These are phyloP conservation scores for Rotaria socialis DNA, from an alignment of 2,888 invertebrate genomes.

Conservation along the genomic window DNA sequence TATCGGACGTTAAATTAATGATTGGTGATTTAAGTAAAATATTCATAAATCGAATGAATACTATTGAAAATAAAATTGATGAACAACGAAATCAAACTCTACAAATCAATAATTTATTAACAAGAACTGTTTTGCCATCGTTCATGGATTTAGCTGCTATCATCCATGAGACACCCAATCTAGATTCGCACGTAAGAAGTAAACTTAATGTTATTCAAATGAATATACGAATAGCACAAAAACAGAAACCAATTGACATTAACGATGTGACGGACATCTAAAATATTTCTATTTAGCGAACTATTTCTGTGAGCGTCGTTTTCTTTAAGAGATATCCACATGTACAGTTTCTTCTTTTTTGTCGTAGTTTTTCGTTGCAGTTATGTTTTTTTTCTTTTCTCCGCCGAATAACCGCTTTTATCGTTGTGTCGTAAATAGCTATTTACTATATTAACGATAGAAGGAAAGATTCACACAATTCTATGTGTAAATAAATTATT, in stretches of 20 bases:
- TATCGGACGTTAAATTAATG: neutral
- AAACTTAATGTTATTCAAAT: neutral
- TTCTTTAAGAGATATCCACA: neutral
- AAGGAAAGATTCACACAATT: neutral
- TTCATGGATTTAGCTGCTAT: neutral
- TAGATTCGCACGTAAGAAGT: neutral
- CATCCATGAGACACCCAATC: neutral
- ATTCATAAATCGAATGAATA: neutral
- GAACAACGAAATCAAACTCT: neutral
- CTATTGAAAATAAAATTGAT: neutral
- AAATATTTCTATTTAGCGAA: neutral
- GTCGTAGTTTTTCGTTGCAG: too few relatives aligned
- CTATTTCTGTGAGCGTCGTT: neutral
- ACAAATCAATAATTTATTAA: neutral
- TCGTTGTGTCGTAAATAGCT: neutral
- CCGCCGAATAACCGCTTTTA: too few relatives aligned
- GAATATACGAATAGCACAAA: neutral
- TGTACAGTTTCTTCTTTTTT: neutral
- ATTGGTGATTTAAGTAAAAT: neutral
- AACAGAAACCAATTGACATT: neutral
- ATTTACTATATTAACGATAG: neutral
- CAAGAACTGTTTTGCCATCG: neutral
- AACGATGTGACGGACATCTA: neutral
- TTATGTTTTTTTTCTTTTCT: too few relatives aligned
- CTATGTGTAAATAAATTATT: neutral